Conservation (phyloP, 1,140 invertebrate genomes). For the Mamestra configurata region DNA sequence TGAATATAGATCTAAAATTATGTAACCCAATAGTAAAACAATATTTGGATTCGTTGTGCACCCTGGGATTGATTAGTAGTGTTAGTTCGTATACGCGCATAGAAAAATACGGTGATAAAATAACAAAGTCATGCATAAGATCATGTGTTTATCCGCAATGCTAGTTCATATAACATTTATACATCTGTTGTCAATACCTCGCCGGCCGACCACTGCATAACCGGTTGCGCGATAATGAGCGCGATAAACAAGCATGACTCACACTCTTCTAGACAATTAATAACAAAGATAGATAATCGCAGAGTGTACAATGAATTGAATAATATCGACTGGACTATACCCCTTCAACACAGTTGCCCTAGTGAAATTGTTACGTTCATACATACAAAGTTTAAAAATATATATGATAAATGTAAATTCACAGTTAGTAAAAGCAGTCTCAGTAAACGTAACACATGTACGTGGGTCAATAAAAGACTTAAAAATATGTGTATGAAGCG, state of each 20-base stretch:
- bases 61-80: background rate
- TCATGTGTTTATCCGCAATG: slow-evolving; percentile 7
- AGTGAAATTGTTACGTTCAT: too few species aligned
- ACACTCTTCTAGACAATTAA: too few species aligned
- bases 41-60: background rate
- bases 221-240: too few species aligned
- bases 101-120: background rate
- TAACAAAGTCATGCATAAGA: background rate
- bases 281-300: too few species aligned
- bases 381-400: background rate
- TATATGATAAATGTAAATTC: background rate
- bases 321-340: too few species aligned
- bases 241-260: too few species aligned
- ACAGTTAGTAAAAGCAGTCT: background rate
- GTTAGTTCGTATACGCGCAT: background rate
- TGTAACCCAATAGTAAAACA: background rate
- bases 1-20: background rate
- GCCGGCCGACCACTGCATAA: too few species aligned
- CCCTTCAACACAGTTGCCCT: too few species aligned
- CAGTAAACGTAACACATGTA: background rate
- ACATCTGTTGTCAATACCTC: background rate
- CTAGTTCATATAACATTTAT: background rate
- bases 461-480: background rate
- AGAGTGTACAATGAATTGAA: too few species aligned
- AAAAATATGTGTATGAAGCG: background rate